These are phyloP conservation scores for Azorinus chamasolen DNA, from an alignment of 2,888 invertebrate genomes.

Conservation along the genomic window DNA sequence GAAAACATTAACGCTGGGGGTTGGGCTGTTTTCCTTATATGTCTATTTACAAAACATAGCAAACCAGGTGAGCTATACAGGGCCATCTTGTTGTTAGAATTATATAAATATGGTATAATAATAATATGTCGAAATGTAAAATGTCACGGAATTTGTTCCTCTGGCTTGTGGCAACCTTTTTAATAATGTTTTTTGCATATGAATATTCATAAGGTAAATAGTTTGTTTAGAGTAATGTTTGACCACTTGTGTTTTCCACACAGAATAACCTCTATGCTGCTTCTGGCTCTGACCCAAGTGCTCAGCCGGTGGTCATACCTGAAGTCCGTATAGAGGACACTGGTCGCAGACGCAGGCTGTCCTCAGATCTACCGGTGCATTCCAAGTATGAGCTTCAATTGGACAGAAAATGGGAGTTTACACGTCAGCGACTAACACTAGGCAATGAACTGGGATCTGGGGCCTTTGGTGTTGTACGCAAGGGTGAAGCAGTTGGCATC, in stretches of 20 bases:
- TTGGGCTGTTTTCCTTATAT: no score
- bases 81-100: no score
- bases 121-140: no score
- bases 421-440: slow-evolving; percentile 91
- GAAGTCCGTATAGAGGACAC: slow-evolving; percentile 87
- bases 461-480: slow-evolving; percentile 98
- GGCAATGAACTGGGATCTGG: slow-evolving; percentile 97
- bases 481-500: slow-evolving; percentile 91
- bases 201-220: no score
- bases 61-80: no score
- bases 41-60: no score
- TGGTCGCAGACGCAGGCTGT: slow-evolving; percentile 83
- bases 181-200: no score
- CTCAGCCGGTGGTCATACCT: slow-evolving; percentile 92
- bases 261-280: slow-evolving; percentile 83
- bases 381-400: slow-evolving; percentile 99
- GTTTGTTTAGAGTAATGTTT: no score
- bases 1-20: no score
- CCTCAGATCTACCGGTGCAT: slow-evolving; percentile 85
- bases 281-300: slow-evolving; percentile 62
- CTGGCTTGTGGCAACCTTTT: no score
- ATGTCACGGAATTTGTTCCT: no score
- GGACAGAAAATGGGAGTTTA: slow-evolving; percentile 98
- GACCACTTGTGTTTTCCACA: slow-evolving; percentile 36
- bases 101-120: no score